Percentiles rank a stretch among this genome's conserved stretches.
These are phyloP conservation scores for Temnothorax ravouxi DNA, from an alignment of 2,888 invertebrate genomes.

Conservation along the genomic window DNA sequence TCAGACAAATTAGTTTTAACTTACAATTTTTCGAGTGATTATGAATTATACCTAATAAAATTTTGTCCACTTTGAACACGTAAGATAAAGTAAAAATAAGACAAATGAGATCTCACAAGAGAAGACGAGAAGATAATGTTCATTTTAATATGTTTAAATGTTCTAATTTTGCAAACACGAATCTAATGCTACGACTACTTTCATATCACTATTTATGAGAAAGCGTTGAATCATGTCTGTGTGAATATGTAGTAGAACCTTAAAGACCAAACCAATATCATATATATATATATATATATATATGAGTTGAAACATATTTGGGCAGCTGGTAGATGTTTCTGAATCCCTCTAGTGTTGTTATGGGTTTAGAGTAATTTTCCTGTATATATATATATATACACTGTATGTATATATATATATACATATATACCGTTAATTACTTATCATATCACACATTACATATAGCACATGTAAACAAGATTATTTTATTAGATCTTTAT, in stretches of 20 bases:
- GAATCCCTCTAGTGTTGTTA: slow-evolving; percentile 19
- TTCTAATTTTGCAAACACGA: slow-evolving; percentile 14
- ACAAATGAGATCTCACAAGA: neutral
- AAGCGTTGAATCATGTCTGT: neutral
- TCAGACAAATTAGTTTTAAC: neutral
- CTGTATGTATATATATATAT: neutral
- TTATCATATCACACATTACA: slow-evolving; percentile 15
- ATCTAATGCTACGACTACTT: neutral
- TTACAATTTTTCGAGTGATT: neutral
- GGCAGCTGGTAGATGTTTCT: slow-evolving; percentile 12
- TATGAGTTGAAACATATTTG: neutral
- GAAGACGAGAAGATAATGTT: neutral
- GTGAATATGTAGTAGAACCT: neutral
- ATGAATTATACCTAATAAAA: no score
- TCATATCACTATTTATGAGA: neutral
- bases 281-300: no score
- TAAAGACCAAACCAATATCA: slow-evolving; percentile 14
- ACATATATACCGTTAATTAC: slow-evolving; percentile 5
- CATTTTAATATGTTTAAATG: neutral
- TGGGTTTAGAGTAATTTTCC: slow-evolving; percentile 27
- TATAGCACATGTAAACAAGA: neutral
- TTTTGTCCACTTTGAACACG: neutral
- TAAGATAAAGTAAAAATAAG: neutral
- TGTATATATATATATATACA: neutral
- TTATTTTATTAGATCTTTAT: neutral